Conservation (phyloP, 2,797 vertebrate species). For the Ptychobarbus kaznakovi region DNA sequence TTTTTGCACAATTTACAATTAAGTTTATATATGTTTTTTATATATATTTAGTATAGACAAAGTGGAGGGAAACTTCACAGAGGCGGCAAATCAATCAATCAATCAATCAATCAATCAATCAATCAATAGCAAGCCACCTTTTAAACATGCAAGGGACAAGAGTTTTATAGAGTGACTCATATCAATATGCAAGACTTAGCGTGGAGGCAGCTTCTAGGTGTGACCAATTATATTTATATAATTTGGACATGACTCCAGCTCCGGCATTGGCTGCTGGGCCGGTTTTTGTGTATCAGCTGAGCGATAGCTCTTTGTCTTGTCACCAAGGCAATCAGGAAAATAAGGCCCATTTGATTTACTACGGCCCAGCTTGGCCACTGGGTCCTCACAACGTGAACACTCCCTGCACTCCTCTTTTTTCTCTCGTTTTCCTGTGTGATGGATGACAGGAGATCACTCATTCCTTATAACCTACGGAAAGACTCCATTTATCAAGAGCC, state of each 20-base stretch:
- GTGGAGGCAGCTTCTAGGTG: neutral
- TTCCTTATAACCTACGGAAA: constrained; percentile 71
- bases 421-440: constrained; percentile 67
- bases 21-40: neutral
- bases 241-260: constrained; percentile 52
- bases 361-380: constrained; percentile 46
- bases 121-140: neutral
- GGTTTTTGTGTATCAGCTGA: constrained; percentile 45
- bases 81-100: neutral
- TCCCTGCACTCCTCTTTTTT: constrained; percentile 52
- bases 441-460: constrained; percentile 74
- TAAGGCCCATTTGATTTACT: constrained; percentile 71
- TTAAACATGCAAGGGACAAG: neutral
- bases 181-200: neutral
- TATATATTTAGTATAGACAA: neutral
- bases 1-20: neutral
- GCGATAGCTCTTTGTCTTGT: constrained; percentile 71
- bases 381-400: constrained; percentile 30
- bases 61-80: neutral
- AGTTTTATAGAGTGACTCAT: neutral
- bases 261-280: constrained; percentile 59
- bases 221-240: constrained; percentile 46
- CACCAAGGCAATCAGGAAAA: constrained; percentile 72
- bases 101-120: neutral
- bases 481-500: constrained; percentile 74